Base-by-base conservation (phyloP, 2,888 invertebrate species). In the Cerceris rybyensis region DNA sequence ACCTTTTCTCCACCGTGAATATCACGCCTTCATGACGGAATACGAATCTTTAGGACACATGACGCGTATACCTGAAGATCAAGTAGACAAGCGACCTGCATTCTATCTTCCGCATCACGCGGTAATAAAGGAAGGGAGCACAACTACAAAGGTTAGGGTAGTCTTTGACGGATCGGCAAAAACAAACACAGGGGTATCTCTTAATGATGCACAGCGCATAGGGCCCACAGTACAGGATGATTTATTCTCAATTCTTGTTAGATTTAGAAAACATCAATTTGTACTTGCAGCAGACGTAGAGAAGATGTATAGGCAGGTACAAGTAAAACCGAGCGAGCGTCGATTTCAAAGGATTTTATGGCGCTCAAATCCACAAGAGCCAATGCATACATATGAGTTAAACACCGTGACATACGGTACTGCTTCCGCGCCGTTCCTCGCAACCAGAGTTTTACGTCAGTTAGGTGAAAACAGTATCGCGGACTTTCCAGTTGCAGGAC, bases 401-500 rank as follows among this genome's bases (percentile, higher is more conserved):
- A 55, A 55, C 17, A 55, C 55, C 6, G 55, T 55, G 8, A 55
- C 55, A 14, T 55, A 55, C 17, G 55, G 55, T 8, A 55, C 55
- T 7, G 55, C 28, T 28, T 28, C 28, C 28, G 28, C 28, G 28
- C 28, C 28, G 4, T 28, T 28, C 4, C 28, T 28, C 13, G 55
- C 55, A 0, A 55, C 55, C 6, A 11, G 55, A 5, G 14, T n/a
- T 5, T 14, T 55, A 8, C 55, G 55, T 2, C 55, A 55, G 2
- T 0, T 55, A 4, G 55, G 55, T n/a, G 55, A 55, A 14, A 17
- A 13, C 0, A 4, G 1, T 14, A 6, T 14, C 5, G 0, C 7
- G 4, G 16, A 13, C 7, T 14, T n/a, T 8, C 55, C 55, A 14
- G 4, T 11, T 6, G 55, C 54, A 8, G 16, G 55, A n/a, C 14